These are phyloP conservation scores for Corynorhinus townsendii DNA, from an alignment of 2,113 vertebrate genomes.

Conservation along the genomic window DNA sequence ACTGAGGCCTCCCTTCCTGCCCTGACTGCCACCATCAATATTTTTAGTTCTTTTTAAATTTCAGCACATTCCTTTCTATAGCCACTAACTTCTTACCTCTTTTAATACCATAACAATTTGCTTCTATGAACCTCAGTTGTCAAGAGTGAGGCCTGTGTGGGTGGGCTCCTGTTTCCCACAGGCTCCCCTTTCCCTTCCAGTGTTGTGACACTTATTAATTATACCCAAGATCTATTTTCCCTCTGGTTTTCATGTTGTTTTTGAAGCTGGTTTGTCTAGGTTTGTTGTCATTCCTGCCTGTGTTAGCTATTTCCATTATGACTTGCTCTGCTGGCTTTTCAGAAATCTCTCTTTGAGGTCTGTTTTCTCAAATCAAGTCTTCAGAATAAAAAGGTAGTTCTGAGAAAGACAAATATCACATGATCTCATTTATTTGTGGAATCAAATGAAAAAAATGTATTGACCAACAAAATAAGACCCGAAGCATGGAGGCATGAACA, in stretches of 20 bases:
- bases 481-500: no score
- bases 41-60: constrained; percentile 18
- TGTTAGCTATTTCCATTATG: background rate
- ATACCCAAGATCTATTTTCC: constrained; percentile 14
- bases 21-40: background rate
- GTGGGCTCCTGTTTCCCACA: constrained; percentile 23
- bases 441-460: no score
- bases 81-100: constrained; percentile 22
- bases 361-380: constrained; percentile 27
- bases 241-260: constrained; percentile 25
- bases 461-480: no score
- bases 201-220: constrained; percentile 47
- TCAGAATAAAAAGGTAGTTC: background rate
- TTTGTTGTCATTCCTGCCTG: background rate
- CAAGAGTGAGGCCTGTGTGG: constrained; percentile 35
- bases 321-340: constrained; percentile 27
- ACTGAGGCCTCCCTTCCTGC: background rate
- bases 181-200: constrained; percentile 6
- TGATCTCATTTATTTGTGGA: no score
- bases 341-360: background rate
- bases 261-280: constrained; percentile 26
- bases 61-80: background rate
- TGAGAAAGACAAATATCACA: no score
- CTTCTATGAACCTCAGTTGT: constrained; percentile 37
- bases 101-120: background rate